Evolutionary conservation across 2,797 vertebrate species (phyloP), one percentile per base, ranked within the genome.

Genomic region (Parauchenoglanis punctatus): DNA sequence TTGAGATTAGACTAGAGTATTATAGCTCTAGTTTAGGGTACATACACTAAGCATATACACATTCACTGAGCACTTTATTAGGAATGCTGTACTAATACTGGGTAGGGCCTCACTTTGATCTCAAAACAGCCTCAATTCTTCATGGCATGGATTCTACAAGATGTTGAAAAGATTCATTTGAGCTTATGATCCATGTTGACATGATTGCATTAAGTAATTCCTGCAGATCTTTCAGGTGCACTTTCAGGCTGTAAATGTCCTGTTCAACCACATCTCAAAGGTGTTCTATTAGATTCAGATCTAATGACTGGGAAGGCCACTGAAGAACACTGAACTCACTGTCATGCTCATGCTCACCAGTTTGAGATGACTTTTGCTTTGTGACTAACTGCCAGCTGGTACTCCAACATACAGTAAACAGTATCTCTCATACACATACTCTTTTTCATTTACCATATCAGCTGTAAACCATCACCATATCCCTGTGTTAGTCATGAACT

Each of bases 401-500:
- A 78, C 75, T 78, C 49, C 52, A 10, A 31, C 40, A 61, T 40
- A 81, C 31, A 3, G n/a, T 58, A 56, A 20, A 31, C 10, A 78
- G 28, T 56, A 81, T 25, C 58, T 52, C 18, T 67, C n/a, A 31
- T 49, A 67, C 63, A 35, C 44, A 68, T 28, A 49, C 8, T 56
- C 15, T 67, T 61, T 49, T 54, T 70, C n/a, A 20, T 70, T 68
- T 54, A 58, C 17, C 54, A n/a, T 67, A 81, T 49, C 59, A 63
- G 31, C 25, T 23, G 3, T 59, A 17, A 49, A 40, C n/a, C 73
- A 52, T 25, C 25, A 7, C 80, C 31, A 72, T 15, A 76, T 83
- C 46, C 40, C 78, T 78, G 65, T 31, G 67, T 76, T 63, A 81
- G 58, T 88, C 10, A 56, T 89, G 52, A 84, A 72, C 12, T 85